phyloP scores from a whole-genome alignment of 64 coral and sea anemone species.

The Montipora foliosa region DNA sequence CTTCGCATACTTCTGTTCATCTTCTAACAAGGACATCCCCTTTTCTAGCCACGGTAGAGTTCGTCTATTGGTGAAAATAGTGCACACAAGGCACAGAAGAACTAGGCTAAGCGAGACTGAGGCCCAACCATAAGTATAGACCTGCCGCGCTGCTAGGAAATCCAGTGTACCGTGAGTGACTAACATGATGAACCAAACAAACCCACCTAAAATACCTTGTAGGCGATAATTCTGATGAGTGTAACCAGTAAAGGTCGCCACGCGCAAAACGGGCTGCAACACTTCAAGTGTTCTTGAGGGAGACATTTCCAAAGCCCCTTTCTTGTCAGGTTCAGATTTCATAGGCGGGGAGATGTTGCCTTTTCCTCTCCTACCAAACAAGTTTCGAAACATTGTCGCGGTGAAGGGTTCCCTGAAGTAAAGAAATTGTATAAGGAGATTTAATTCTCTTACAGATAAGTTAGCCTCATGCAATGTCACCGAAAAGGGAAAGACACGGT shows the following conservation, averaged over 20 bases:
- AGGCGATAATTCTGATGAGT: constrained; percentile 50
- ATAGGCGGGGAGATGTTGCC: constrained; percentile 21
- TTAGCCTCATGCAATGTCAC: background rate
- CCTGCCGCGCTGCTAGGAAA: constrained; percentile 55
- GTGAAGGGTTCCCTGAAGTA: background rate
- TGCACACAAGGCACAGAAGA: constrained; percentile 57
- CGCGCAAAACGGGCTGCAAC: constrained; percentile 18
- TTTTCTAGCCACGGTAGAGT: constrained; percentile 72
- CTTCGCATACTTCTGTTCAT: constrained; percentile 53
- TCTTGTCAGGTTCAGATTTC: background rate
- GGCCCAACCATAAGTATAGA: constrained; percentile 68
- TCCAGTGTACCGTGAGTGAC: constrained; percentile 59
- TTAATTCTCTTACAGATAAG: too few species aligned
- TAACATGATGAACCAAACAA: constrained; percentile 58
- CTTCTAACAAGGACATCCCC: constrained; percentile 60
- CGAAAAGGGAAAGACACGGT: too few species aligned
- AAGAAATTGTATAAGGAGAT: background rate
- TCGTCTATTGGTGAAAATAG: constrained; percentile 56
- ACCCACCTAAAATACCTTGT: constrained; percentile 47
- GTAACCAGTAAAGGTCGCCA: constrained; percentile 57
- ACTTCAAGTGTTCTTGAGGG: background rate
- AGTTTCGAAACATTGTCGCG: constrained; percentile 21
- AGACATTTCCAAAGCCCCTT: background rate
- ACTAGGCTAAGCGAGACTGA: constrained; percentile 56
- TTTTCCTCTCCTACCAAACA: constrained; percentile 29